Conservation (phyloP, 2,113 vertebrate genomes). For the Aviceda subcristata region DNA sequence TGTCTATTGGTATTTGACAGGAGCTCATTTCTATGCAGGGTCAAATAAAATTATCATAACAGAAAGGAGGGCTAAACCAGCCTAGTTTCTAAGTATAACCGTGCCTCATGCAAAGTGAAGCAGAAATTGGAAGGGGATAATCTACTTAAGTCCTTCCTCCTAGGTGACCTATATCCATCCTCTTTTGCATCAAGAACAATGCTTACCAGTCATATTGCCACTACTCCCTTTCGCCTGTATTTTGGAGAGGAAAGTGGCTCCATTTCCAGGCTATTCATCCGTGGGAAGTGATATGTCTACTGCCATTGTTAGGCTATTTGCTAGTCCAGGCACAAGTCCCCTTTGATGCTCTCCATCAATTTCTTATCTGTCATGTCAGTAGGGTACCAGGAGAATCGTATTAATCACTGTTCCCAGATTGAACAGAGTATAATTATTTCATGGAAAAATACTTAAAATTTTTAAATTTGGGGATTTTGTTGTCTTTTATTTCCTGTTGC, state of each 20-base stretch:
- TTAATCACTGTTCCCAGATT: neutral
- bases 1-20: neutral
- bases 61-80: neutral
- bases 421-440: neutral
- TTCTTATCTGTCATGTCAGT: neutral
- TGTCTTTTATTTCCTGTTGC: neutral
- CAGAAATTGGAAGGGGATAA: neutral
- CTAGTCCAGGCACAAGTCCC: neutral
- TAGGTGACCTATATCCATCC: neutral
- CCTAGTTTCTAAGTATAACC: neutral
- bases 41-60: neutral
- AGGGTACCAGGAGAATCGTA: neutral
- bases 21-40: neutral
- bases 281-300: neutral
- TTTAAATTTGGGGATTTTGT: neutral
- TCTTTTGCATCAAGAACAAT: neutral
- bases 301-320: neutral
- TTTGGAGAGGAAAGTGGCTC: neutral
- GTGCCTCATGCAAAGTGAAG: neutral
- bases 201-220: neutral
- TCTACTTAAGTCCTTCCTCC: neutral
- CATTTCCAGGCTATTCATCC: neutral
- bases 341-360: neutral
- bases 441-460: neutral
- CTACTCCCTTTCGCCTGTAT: neutral